These are phyloP conservation scores for Sapayoa aenigma DNA, from an alignment of 2,113 vertebrate species.

Conservation along the genomic window DNA sequence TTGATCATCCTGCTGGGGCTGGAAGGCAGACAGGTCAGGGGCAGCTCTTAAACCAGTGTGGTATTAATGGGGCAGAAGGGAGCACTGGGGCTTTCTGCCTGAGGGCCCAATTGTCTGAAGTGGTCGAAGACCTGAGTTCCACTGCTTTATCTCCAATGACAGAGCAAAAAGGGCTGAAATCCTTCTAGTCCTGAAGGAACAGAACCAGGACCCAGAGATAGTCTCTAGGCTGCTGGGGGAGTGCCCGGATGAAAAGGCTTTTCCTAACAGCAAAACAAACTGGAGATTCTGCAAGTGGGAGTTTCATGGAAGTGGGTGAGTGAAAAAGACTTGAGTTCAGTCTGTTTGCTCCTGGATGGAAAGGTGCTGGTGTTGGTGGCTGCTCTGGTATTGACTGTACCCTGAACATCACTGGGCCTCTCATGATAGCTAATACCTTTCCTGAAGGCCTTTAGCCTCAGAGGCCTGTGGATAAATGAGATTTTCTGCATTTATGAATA, in stretches of 20 bases:
- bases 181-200: not conserved
- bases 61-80: not conserved
- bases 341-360: not conserved
- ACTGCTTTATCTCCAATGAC: not conserved
- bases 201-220: not conserved
- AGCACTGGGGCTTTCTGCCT: not conserved
- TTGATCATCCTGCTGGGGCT: slow-evolving; percentile 57
- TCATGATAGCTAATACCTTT: not conserved
- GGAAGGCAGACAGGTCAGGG: not conserved
- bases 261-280: not conserved
- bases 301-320: fast-evolving
- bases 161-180: not conserved
- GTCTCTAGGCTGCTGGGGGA: not conserved
- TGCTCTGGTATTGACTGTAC: not conserved
- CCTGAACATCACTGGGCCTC: not conserved
- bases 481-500: not conserved
- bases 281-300: not conserved
- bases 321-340: not conserved
- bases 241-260: not conserved
- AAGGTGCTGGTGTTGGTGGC: not conserved
- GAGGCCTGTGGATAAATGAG: not conserved
- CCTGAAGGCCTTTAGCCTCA: not conserved
- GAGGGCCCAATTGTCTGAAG: not conserved
- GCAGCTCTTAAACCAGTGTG: not conserved
- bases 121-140: not conserved